These are phyloP conservation scores for Bombyx huttoni DNA, from an alignment of 2,888 invertebrate genomes.

Conservation along the genomic window DNA sequence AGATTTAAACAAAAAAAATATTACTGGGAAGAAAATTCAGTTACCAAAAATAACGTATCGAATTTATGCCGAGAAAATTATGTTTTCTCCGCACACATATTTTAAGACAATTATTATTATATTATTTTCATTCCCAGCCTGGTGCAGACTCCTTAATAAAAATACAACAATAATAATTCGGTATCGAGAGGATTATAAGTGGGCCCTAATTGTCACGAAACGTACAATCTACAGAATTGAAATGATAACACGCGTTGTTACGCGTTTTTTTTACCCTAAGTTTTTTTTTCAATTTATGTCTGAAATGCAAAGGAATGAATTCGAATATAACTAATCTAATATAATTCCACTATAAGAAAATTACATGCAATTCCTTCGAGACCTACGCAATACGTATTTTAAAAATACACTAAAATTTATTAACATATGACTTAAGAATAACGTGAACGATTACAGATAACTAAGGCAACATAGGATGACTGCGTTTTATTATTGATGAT, in stretches of 20 bases:
- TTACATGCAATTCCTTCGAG: constrained; percentile 36
- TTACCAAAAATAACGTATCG: too few species aligned
- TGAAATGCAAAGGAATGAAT: constrained; percentile 23
- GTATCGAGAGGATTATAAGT: constrained; percentile 28
- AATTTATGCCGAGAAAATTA: too few species aligned
- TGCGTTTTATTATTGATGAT: too few species aligned
- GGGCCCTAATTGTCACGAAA: constrained; percentile 8
- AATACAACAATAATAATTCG: constrained; percentile 35
- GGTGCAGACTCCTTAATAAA: too few species aligned
- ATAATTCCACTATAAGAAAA: constrained; percentile 17
- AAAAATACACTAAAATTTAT: constrained; percentile 28
- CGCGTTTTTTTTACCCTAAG: constrained; percentile 7
- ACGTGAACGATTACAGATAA: constrained; percentile 31
- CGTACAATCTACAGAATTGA: constrained; percentile 1
- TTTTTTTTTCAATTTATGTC: constrained; percentile 10
- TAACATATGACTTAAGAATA: constrained; percentile 21
- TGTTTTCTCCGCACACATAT: too few species aligned
- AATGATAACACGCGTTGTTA: too few species aligned
- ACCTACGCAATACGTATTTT: constrained; percentile 12
- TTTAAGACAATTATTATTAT: too few species aligned
- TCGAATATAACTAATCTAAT: constrained; percentile 16
- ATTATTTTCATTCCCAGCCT: too few species aligned
- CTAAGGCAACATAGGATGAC: constrained; percentile 43
- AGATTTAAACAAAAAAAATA: too few species aligned
- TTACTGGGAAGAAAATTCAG: too few species aligned